Base-by-base conservation (phyloP, 2,888 invertebrate species). In the Eupelmus urozonus region DNA sequence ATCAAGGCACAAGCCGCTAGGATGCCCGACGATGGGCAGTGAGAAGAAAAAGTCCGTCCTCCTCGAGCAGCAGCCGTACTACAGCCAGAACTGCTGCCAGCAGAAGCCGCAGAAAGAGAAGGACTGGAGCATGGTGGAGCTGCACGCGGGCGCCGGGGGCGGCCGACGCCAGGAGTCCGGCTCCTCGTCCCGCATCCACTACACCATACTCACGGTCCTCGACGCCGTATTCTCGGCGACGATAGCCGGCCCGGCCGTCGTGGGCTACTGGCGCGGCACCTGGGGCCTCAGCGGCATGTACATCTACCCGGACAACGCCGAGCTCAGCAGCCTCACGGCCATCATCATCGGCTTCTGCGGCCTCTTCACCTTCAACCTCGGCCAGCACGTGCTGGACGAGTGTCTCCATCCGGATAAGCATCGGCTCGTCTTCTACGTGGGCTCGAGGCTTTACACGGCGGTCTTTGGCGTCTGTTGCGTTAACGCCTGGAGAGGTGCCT, bases 401-500 rank as follows among this genome's bases (percentile, higher is more conserved):
- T 91, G 95, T 82, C 90, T 94, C 16, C 92, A 93, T 87, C 95
- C 96, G 3, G 94, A 95, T 83, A 92, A 92, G 66, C 93, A 93
- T 80, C 90, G 95, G 78, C 90, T 95, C 72, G 91, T 92, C 66
- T 96, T 93, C 89, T 95, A 95, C 85, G 88, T 93, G 74, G 88
- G 92, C 73, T 96, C 96, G 81, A 91, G 96, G 73, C 82, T 94
- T 34, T 96, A 96, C 88, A 96, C 96, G 20, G 92, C 92, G 80
- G 87, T 94, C 82, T 96, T 95, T 86, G 96, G 94, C 9, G 92
- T 95, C 84, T 94, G 95, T 80, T 96, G 96, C 88, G 96, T 97
- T 57, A 96, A 95, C 86, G 95, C 95, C 79, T 97, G 97, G 97
- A 92, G 96, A 9, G 97, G 97, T 0, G 93, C 94, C 59, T 97